Evolutionary conservation across 2,113 vertebrate species (phyloP).

Genomic region (Pampusana beccarii): DNA sequence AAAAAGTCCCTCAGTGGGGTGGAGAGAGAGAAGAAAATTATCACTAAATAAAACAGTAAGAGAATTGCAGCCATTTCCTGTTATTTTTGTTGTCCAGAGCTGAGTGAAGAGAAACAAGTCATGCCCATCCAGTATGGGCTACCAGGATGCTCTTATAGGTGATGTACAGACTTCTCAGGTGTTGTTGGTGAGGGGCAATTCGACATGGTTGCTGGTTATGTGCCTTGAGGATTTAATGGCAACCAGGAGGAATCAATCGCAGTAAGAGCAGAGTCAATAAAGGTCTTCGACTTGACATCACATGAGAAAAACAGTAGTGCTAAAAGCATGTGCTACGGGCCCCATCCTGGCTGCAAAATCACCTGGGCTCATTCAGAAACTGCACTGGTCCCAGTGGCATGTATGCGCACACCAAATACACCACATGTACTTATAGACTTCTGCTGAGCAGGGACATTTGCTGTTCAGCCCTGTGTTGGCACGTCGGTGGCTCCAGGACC

Average conservation of each 20-base stretch:
- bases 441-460: neutral
- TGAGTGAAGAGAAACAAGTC: neutral
- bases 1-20: neutral
- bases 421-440: neutral
- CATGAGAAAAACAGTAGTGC: neutral
- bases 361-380: neutral
- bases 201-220: rapidly evolving
- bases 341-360: neutral
- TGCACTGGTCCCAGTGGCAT: neutral
- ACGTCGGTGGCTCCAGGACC: neutral
- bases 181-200: neutral
- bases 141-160: neutral
- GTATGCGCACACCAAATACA: rapidly evolving
- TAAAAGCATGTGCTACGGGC: neutral
- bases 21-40: conserved; percentile 16
- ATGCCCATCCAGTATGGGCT: rapidly evolving
- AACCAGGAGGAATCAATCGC: neutral
- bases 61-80: neutral
- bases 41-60: neutral
- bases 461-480: neutral
- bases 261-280: neutral
- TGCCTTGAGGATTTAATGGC: neutral
- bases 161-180: neutral
- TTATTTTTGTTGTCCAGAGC: neutral
- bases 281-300: neutral